Percentiles rank a stretch among this genome's conserved stretches.
These are phyloP conservation scores for Nettapus auritus DNA, from an alignment of 2,113 vertebrate species.

Conservation along the genomic window DNA sequence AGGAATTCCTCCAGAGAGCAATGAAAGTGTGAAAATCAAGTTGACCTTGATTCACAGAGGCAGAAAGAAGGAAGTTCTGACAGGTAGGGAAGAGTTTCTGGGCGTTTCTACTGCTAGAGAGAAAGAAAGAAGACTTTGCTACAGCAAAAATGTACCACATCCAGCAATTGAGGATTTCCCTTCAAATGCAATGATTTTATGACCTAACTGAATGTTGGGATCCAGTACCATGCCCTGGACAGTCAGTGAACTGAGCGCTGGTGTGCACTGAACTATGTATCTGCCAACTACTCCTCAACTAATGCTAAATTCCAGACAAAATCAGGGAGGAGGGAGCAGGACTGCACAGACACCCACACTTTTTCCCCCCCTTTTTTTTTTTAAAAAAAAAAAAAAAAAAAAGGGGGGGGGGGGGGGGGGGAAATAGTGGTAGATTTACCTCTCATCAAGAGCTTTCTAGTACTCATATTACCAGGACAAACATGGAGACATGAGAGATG, in stretches of 20 bases:
- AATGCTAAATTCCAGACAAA: not conserved
- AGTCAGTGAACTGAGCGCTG: not conserved
- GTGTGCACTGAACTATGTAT: rapidly evolving
- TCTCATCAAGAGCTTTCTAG: not conserved
- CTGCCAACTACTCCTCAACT: not conserved
- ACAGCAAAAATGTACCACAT: not conserved
- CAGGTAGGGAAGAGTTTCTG: not conserved
- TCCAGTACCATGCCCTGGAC: not conserved
- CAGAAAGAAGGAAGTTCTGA: not conserved
- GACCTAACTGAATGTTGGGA: not conserved
- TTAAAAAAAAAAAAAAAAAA: no score
- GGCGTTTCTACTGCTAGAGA: not conserved
- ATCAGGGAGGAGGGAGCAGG: not conserved
- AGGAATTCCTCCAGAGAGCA: not conserved
- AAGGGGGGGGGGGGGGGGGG: no score
- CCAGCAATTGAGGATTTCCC: not conserved
- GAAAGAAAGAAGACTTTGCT: not conserved
- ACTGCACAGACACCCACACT: not conserved
- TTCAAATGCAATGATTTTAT: not conserved
- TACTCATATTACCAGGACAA: not conserved
- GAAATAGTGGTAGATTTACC: not conserved
- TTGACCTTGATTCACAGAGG: not conserved
- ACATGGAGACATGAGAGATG: rapidly evolving
- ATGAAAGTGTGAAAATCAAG: not conserved
- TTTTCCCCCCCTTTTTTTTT: not conserved